Percentiles rank a stretch among this genome's conserved stretches.
Evolutionary conservation across 2,888 invertebrate species (phyloP).

Genomic region (Galerucella pusilla): DNA sequence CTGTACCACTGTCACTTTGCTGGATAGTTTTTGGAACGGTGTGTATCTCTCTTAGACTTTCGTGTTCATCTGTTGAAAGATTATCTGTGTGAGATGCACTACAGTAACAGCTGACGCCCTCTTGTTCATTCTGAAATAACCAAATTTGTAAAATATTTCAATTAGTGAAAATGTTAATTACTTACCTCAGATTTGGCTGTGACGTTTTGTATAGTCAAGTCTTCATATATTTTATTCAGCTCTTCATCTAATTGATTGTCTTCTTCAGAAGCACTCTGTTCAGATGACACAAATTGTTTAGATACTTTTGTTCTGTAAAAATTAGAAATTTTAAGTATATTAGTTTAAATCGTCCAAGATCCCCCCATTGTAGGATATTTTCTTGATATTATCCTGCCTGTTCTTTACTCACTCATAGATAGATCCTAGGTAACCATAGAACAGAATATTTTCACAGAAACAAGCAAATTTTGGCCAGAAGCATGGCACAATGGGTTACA

Average conservation of each 20-base stretch:
- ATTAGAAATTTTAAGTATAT: not conserved
- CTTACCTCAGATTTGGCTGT: conserved; percentile 54
- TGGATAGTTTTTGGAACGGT: conserved; percentile 60
- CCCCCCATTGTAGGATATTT: no score
- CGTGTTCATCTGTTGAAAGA: conserved; percentile 80
- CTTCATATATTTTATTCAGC: conserved; percentile 25
- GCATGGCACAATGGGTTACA: no score
- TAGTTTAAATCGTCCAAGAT: no score
- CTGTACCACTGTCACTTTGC: conserved; percentile 79
- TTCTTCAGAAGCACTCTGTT: conserved; percentile 54
- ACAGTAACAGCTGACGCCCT: conserved; percentile 74
- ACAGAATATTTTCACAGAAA: no score
- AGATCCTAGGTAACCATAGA: no score
- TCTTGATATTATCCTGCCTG: no score
- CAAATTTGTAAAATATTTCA: conserved; percentile 1
- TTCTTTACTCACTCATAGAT: no score
- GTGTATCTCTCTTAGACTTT: conserved; percentile 69
- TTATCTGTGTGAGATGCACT: conserved; percentile 82
- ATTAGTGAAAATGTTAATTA: conserved; percentile 10
- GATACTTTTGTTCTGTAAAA: conserved; percentile 50
- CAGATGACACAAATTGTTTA: conserved; percentile 44
- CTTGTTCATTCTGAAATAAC: conserved; percentile 43
- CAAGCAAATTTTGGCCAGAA: no score
- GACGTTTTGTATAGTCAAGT: conserved; percentile 33
- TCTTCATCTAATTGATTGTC: conserved; percentile 53